Evolutionary conservation across 2,797 vertebrate species (phyloP).

Genomic region (Microchirus variegatus): DNA sequence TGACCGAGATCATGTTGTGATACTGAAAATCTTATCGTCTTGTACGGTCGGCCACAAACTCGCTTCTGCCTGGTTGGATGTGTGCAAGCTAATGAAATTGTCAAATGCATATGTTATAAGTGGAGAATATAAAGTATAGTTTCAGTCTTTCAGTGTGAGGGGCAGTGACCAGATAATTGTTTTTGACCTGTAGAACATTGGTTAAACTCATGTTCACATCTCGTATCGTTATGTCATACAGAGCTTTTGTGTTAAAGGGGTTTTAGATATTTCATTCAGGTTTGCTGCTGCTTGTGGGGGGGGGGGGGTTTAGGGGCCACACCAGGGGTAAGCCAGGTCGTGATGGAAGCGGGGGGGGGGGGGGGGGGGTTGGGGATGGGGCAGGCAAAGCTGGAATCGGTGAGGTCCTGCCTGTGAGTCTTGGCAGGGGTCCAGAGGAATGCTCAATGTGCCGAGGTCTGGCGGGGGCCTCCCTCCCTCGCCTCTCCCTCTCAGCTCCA

Average conservation of each 20-base stretch:
- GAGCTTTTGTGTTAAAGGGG: slow-evolving; percentile 2
- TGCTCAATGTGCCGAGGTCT: slow-evolving; percentile 67
- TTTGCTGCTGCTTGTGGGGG: slow-evolving; percentile 23
- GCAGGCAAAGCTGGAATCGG: slow-evolving; percentile 41
- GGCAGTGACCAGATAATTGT: neutral
- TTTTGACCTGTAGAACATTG: neutral
- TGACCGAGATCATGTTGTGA: slow-evolving; percentile 16
- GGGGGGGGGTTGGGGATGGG: too few species aligned
- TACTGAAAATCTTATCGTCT: slow-evolving; percentile 5
- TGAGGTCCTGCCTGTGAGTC: slow-evolving; percentile 70
- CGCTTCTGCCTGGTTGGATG: slow-evolving; percentile 1
- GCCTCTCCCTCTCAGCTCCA: slow-evolving; percentile 44
- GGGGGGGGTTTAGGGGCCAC: slow-evolving; percentile 58
- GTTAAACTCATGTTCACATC: neutral
- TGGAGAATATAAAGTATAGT: neutral
- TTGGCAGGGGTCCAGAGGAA: slow-evolving; percentile 79
- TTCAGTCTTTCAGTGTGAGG: slow-evolving; percentile 1
- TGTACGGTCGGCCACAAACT: neutral
- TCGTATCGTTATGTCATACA: neutral
- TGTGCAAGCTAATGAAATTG: neutral
- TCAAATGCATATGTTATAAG: neutral
- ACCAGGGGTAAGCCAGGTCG: slow-evolving; percentile 52
- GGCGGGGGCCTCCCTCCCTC: slow-evolving; percentile 47
- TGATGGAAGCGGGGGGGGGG: slow-evolving; percentile 48
- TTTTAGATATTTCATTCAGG: neutral